A percentile compares a stretch with the other conserved stretches of the same genome.
These are phyloP conservation scores for Bruchidius siliquastri DNA, from an alignment of 2,888 invertebrate genomes.

Conservation along the genomic window DNA sequence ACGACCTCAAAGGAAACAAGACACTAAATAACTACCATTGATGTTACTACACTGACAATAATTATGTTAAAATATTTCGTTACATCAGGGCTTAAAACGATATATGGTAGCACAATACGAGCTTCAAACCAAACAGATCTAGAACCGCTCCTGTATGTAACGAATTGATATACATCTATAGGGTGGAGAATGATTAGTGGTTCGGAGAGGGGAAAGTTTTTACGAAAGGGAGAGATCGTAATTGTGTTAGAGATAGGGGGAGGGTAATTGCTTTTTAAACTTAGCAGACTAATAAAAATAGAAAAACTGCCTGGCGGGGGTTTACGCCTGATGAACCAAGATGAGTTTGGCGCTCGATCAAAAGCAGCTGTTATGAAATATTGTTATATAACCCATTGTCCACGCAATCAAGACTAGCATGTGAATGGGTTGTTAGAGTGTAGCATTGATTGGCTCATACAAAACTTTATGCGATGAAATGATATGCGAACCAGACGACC, in stretches of 20 bases:
- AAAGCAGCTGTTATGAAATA: neutral
- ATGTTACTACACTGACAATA: too few relatives aligned
- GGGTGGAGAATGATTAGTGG: constrained; percentile 3
- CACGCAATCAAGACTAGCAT: neutral
- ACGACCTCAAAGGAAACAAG: too few relatives aligned
- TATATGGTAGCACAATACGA: neutral
- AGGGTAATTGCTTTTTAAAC: constrained; percentile 47
- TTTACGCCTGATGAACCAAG: neutral
- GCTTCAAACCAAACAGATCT: neutral
- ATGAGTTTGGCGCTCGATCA: neutral
- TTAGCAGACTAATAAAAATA: constrained; percentile 8
- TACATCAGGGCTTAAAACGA: too few relatives aligned
- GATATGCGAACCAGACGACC: neutral
- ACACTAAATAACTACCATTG: too few relatives aligned
- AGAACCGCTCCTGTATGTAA: neutral
- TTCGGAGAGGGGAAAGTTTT: constrained; percentile 30
- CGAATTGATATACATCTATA: constrained; percentile 1
- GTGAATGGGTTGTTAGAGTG: neutral
- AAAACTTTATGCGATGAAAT: neutral
- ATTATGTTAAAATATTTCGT: too few relatives aligned
- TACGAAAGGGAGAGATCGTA: constrained; percentile 35
- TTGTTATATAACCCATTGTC: neutral
- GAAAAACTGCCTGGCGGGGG: neutral
- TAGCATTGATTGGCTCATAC: neutral
- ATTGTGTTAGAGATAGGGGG: constrained; percentile 43